These are phyloP conservation scores for Boulengeromyrus knoepffleri DNA, from an alignment of 2,113 vertebrate genomes.

Conservation along the genomic window DNA sequence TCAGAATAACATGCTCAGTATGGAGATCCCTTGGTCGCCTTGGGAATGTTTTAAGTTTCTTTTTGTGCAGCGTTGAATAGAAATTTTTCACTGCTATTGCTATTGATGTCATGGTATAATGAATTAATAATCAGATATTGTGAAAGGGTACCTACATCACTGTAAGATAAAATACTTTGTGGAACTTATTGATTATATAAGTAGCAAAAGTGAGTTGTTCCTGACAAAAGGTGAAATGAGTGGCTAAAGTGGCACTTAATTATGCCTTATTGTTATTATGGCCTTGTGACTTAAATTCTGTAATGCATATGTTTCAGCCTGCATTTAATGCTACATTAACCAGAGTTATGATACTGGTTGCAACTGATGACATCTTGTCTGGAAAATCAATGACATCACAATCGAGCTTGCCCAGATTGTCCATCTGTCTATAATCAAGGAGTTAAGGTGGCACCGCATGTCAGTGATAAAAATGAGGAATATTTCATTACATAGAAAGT, in stretches of 20 bases:
- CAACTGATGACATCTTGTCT: background rate
- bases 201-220: background rate
- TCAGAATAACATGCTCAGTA: background rate
- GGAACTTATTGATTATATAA: background rate
- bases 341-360: background rate
- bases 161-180: background rate
- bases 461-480: background rate
- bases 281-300: background rate
- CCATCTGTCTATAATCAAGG: background rate
- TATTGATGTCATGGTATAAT: background rate
- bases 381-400: background rate
- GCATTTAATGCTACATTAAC: background rate
- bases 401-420: background rate
- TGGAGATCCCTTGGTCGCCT: background rate
- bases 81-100: background rate
- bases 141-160: background rate
- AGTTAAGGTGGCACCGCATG: background rate
- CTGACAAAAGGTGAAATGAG: background rate
- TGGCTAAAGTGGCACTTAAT: background rate
- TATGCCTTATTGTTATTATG: background rate
- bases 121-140: background rate
- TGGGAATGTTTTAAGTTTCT: background rate
- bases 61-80: background rate
- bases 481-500: background rate
- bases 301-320: background rate